A percentile compares a stretch with the other conserved stretches of the same genome.
These are phyloP conservation scores for Pitta sordida DNA, from an alignment of 2,113 vertebrate genomes.

Conservation along the genomic window DNA sequence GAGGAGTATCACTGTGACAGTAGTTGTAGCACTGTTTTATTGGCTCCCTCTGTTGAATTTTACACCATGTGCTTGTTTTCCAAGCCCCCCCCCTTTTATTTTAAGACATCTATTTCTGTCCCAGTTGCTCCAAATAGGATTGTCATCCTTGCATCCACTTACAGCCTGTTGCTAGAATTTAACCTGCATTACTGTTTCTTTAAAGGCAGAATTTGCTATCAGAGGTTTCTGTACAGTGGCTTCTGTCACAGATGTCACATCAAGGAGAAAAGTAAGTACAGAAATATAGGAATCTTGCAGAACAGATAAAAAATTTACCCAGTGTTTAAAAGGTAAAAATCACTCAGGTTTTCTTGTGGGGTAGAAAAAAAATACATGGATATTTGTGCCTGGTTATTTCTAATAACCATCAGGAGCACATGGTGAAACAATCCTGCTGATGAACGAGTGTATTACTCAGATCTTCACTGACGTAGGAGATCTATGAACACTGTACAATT, in stretches of 20 bases:
- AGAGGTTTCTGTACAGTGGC: not conserved
- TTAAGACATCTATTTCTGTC: constrained; percentile 19
- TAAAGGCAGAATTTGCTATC: not conserved
- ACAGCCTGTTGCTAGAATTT: not conserved
- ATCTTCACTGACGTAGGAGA: not conserved
- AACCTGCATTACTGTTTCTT: not conserved
- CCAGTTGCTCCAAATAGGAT: constrained; percentile 3
- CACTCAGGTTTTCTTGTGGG: not conserved
- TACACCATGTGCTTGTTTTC: not conserved
- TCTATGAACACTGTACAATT: too few species aligned
- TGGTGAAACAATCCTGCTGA: not conserved
- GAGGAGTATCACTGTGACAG: not conserved
- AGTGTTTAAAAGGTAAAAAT: not conserved
- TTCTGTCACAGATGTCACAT: not conserved
- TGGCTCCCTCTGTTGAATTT: not conserved
- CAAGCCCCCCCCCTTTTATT: not conserved
- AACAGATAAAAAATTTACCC: not conserved
- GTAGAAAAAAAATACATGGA: rapidly evolving
- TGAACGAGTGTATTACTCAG: rapidly evolving
- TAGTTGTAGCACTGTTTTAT: not conserved
- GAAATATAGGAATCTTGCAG: rapidly evolving
- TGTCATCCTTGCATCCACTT: not conserved
- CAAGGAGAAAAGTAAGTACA: not conserved
- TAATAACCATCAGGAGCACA: not conserved
- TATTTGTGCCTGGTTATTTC: not conserved